Conservation (phyloP, 1,140 invertebrate genomes). For the Apis dorsata region DNA sequence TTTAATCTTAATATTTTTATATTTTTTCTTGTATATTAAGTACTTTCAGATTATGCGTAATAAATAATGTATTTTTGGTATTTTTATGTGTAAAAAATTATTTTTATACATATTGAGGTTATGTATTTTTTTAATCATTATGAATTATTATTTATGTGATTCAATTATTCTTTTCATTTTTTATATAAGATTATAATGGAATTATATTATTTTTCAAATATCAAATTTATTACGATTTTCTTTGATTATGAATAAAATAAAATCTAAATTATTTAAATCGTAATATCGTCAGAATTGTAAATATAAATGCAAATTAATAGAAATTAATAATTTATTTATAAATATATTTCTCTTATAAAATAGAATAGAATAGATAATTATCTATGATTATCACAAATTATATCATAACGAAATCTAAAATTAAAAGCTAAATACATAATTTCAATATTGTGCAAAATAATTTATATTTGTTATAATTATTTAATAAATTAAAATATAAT, state of each 20-base stretch:
- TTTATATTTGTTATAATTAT: neutral
- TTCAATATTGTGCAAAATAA: neutral
- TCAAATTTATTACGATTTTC: neutral
- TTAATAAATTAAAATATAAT: neutral
- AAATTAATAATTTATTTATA: neutral
- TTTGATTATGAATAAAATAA: neutral
- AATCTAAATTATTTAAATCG: neutral
- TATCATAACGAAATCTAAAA: neutral
- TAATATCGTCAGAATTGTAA: neutral
- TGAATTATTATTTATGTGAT: neutral
- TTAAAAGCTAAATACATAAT: neutral
- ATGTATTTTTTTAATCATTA: neutral
- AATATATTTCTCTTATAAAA: neutral
- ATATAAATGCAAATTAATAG: conserved; percentile 1
- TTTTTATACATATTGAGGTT: conserved; percentile 13
- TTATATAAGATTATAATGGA: neutral
- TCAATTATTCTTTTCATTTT: neutral
- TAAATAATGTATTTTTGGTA: neutral
- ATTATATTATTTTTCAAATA: neutral
- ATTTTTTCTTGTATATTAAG: neutral
- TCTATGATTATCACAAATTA: neutral
- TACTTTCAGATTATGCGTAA: neutral
- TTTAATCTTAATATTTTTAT: neutral
- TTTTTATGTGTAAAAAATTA: neutral
- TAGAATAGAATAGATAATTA: conserved; percentile 33